These are phyloP conservation scores for Streptopelia turtur DNA, from an alignment of 2,797 vertebrate genomes.

Conservation along the genomic window DNA sequence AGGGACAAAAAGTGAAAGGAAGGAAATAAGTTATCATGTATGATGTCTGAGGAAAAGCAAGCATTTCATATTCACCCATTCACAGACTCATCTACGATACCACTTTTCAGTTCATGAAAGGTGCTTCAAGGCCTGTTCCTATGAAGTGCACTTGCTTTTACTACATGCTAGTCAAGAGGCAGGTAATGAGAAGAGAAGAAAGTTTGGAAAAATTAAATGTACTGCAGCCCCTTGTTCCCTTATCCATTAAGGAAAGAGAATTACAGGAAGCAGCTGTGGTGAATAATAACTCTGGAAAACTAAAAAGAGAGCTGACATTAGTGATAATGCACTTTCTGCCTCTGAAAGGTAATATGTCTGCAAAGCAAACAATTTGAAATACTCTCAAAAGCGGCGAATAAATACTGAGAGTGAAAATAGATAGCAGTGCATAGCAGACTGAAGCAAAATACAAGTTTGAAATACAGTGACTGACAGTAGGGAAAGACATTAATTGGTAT, in stretches of 20 bases:
- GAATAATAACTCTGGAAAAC: conserved; percentile 57
- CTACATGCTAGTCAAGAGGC: background rate
- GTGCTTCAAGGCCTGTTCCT: conserved; percentile 15
- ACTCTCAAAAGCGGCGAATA: conserved; percentile 39
- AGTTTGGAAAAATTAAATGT: conserved; percentile 58
- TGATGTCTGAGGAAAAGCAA: background rate
- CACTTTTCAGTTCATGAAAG: background rate
- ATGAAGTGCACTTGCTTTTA: conserved; percentile 15
- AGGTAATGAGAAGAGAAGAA: conserved; percentile 49
- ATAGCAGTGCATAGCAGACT: background rate
- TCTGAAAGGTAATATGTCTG: conserved; percentile 30
- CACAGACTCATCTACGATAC: background rate
- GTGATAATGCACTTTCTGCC: conserved; percentile 54
- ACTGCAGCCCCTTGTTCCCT: conserved; percentile 13
- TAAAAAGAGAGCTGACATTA: conserved; percentile 66
- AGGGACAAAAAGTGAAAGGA: background rate
- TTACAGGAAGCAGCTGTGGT: conserved; percentile 55
- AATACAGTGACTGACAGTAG: background rate
- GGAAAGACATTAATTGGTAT: background rate
- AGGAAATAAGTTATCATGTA: background rate
- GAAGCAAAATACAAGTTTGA: conserved; percentile 20
- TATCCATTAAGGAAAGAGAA: conserved; percentile 50
- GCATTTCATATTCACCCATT: background rate
- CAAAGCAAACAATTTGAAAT: conserved; percentile 62
- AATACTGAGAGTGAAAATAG: conserved; percentile 48